A percentile compares a stretch with the other conserved stretches of the same genome.
Conservation (phyloP, 2,888 invertebrate genomes). For the Imbricaverruca yamaguchii region DNA sequence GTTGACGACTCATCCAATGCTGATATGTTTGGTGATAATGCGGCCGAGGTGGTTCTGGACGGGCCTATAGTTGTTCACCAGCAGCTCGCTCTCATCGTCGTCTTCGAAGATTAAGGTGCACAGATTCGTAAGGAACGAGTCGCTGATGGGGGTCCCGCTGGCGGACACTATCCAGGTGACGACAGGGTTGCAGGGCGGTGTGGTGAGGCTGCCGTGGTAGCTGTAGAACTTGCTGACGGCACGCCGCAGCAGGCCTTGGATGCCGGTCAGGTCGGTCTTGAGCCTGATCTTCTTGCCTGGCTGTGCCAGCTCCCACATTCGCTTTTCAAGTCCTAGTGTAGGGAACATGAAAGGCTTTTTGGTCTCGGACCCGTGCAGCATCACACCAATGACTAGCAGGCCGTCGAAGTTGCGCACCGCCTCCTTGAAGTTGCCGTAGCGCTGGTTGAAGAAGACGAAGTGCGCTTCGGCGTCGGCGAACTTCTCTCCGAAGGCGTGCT, state of each 20-base stretch:
- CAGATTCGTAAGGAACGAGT: neutral
- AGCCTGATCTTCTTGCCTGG: neutral
- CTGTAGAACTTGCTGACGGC: neutral
- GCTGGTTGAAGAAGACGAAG: constrained; percentile 12
- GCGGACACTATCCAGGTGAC: neutral
- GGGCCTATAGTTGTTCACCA: neutral
- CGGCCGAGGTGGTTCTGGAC: neutral
- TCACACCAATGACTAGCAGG: neutral
- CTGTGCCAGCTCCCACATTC: neutral
- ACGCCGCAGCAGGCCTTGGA: neutral
- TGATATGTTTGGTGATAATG: neutral
- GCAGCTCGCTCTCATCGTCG: neutral
- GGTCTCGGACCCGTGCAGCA: neutral
- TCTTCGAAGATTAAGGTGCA: neutral
- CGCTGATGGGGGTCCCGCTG: neutral
- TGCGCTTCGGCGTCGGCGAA: constrained; percentile 13
- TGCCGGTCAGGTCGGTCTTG: neutral
- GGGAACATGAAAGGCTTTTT: neutral
- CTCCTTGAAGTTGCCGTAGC: neutral
- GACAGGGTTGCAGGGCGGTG: constrained; percentile 8
- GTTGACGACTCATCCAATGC: neutral
- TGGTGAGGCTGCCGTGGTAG: constrained; percentile 19
- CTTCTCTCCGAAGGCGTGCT: constrained; percentile 2
- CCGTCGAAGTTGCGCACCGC: neutral
- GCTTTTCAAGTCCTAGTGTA: neutral